These are phyloP conservation scores for Esox lucius DNA, from an alignment of 2,797 vertebrate species.

Conservation along the genomic window DNA sequence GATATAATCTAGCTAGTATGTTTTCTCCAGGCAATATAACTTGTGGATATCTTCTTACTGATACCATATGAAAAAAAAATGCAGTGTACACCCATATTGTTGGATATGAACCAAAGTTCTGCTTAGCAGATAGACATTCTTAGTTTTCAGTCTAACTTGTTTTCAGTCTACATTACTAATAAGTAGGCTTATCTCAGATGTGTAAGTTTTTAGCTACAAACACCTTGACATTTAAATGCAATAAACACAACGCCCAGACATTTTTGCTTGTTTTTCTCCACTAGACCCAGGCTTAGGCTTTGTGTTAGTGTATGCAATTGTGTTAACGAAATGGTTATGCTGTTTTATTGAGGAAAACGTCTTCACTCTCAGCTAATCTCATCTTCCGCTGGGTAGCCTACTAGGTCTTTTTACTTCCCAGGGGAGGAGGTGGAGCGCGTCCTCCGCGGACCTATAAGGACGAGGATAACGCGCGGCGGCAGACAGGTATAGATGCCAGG, in stretches of 20 bases:
- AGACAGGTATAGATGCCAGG: neutral
- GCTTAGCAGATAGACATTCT: neutral
- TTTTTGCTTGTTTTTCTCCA: too few relatives aligned
- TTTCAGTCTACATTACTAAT: neutral
- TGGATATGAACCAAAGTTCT: constrained; percentile 2
- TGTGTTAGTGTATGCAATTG: neutral
- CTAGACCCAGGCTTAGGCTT: too few relatives aligned
- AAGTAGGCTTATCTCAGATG: neutral
- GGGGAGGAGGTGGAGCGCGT: neutral
- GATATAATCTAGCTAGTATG: neutral
- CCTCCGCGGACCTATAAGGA: neutral
- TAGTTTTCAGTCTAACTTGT: neutral
- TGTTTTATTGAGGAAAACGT: neutral
- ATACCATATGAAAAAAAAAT: constrained; percentile 22
- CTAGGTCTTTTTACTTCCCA: neutral
- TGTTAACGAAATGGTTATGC: neutral
- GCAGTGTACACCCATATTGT: constrained; percentile 10
- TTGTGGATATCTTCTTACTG: neutral
- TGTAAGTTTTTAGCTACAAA: neutral
- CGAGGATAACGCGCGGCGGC: neutral
- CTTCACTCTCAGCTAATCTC: neutral
- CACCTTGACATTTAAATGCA: neutral
- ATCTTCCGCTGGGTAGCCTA: neutral
- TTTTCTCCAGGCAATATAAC: neutral
- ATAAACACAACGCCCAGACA: too few relatives aligned